Evolutionary conservation across 1,140 invertebrate genomes (phyloP), one percentile per base, ranked within the genome.

Genomic region (Anoplolepis gracilipes): DNA sequence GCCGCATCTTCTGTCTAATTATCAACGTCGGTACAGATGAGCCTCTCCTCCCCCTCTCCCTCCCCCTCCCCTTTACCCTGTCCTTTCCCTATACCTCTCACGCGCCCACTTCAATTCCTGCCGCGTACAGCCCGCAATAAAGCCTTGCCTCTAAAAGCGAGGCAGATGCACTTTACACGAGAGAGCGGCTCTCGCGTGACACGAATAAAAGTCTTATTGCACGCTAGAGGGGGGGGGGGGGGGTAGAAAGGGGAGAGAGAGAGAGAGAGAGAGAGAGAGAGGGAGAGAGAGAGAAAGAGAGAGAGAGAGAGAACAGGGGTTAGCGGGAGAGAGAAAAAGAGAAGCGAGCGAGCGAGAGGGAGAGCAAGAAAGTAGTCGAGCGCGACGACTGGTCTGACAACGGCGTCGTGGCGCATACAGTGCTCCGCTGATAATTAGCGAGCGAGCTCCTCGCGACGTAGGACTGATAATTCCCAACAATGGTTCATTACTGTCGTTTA

Each of bases 391-490:
- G 78, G 67, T 36, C 67, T 67, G 67, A 53, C 67, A 36, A 82
- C 62, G 76, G 22, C 65, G 28, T 33, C 77, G 62, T 69, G 67
- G 55, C 36, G 53, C 53, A 59, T 73, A 82, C 53, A 82, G 65
- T 61, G 76, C 85, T 86, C 75, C 88, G 86, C 85, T 90, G 92
- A 93, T 94, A 94, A 94, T 94, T 94, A 93, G 91, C 92, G 75
- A 92, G 88, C 87, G 73, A 86, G 86, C 88, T 85, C 82, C 46
- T 49, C 85, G 85, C 85, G 82, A 87, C 78, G 85, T 88, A 87
- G 86, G 90, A 91, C 91, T 94, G 93, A 94, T 94, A 94, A 95
- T 94, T 94, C 92, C 90, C 89, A 92, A 93, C 93, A 93, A 92
- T 93, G 93, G 92, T 91, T 94, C 92, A 92, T 93, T 93, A 93